Evolutionary conservation across 2,888 invertebrate species (phyloP), one percentile per base, ranked within the genome.

Genomic region (Brachypterus glaber): DNA sequence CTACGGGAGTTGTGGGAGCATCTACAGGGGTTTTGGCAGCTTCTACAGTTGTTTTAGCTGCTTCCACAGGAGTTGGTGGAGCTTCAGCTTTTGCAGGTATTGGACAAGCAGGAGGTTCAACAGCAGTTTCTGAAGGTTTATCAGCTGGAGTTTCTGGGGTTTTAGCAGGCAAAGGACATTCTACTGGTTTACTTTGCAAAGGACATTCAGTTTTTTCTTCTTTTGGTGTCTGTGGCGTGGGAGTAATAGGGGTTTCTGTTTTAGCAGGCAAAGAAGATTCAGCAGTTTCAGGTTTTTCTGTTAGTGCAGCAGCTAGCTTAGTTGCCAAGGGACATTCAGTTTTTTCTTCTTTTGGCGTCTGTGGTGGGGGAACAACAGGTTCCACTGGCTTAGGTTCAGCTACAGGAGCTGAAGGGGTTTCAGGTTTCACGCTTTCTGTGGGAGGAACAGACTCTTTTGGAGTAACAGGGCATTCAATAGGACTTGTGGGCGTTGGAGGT

Each of bases 1-100:
- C 15, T n/a, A n/a, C n/a, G 2, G 37, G 30, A 11, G 30, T 34
- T 30, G 34, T 33, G 13, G 29, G 15, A 7, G 30, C 25, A 17
- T 25, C 33, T 33, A 35, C 40, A 12, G 43, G 29, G 30, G 17
- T 30, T n/a, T n/a, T n/a, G n/a, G n/a, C 44, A 24, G 44, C 42
- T 12, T 59, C 59, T 3, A 40, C 24, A 11, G 49, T 44, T 35
- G 57, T 39, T 41, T 47, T 45, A 4, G 49, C 35, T 18, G 42
- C 24, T 27, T 43, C 40, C 13, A 33, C 17, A 46, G 14, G 13
- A 16, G 31, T 16, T 44, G 45, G 26, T 32, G 44, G 39, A 16
- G 40, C 52, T 52, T 43, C 52, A 45, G 45, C 17, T 37, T 31
- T 24, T 24, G 31, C 12, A 16, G 34, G 9, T 18, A 40, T 24